Base-by-base conservation (phyloP, 2,797 vertebrate species). In the Hybognathus amarus region DNA sequence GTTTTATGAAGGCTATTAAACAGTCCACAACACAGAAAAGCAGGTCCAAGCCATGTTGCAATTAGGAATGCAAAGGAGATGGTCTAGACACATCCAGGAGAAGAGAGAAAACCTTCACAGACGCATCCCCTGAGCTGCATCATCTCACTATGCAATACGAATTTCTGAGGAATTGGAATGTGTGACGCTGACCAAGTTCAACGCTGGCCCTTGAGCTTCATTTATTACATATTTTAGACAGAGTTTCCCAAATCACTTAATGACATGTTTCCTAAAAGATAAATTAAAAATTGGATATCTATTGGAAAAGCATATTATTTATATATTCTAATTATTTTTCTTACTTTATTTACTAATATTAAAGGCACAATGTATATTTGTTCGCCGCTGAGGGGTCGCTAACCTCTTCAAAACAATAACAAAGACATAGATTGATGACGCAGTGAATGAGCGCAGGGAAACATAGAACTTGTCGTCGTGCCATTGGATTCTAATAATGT, bases 81-180 rank as follows among this genome's bases (percentile, higher is more conserved):
- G 77, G 77, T 86, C 74, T 74, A 83, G 71, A 86, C 69, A 77
- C 56, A 77, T 86, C 77, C 86, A 81, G 74, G 68, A 78, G 84
- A 87, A 78, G 63, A 33, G 64, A 77, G 75, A 83, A 77, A 85
- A 36, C 27, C 30, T 38, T 61, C 56, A 80, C 66, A 66, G 38
- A 74, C 24, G 45, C 38, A 47, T 80, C 38, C 70, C 70, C 18
- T 84, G 33, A 22, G 36, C 45, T 64, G 42, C 50, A n/a, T 56
- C 42, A 27, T 56, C 73, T 47, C 36, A 6, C 20, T 40, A 27
- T 61, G 71, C 36, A 54, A 45, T 63, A 17, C 38, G 20, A 27
- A 69, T 27, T 27, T 54, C 50, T 27, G 33, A 69, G 22, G 33
- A 66, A 66, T 50, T 42, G 59, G 24, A 47, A 36, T 2, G 11